A percentile compares a stretch with the other conserved stretches of the same genome.
These are phyloP conservation scores for Thunnus albacares DNA, from an alignment of 2,797 vertebrate species.

Conservation along the genomic window DNA sequence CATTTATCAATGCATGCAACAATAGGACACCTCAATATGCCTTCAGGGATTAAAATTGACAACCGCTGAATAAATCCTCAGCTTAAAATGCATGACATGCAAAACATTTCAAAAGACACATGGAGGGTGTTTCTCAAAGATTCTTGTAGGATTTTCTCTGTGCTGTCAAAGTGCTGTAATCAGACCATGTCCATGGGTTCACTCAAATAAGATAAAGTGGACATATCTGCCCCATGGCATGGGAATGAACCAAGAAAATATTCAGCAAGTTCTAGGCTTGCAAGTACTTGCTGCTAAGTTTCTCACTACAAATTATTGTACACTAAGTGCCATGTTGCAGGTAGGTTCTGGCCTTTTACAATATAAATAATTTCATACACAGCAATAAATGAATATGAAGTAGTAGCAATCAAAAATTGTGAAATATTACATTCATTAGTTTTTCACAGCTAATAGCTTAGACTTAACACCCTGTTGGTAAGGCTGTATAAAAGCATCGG, in stretches of 20 bases:
- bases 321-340: slow-evolving; percentile 11
- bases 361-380: slow-evolving; percentile 12
- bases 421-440: slow-evolving; percentile 2
- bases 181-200: slow-evolving; percentile 21
- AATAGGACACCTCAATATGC: slow-evolving; percentile 17
- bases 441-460: slow-evolving; percentile 14
- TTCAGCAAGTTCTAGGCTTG: slow-evolving; percentile 16
- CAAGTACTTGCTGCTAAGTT: slow-evolving; percentile 26
- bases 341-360: slow-evolving; percentile 1
- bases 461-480: slow-evolving; percentile 15
- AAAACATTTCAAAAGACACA: slow-evolving; percentile 15
- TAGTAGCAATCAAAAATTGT: slow-evolving; percentile 3
- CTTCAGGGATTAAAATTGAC: slow-evolving; percentile 42
- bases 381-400: slow-evolving; percentile 6
- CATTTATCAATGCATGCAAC: slow-evolving; percentile 51
- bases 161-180: slow-evolving; percentile 29
- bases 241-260: slow-evolving; percentile 11
- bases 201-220: slow-evolving; percentile 16
- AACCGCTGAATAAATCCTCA: slow-evolving; percentile 17
- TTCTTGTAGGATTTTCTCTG: not conserved
- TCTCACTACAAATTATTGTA: slow-evolving; percentile 7
- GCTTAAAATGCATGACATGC: slow-evolving; percentile 30
- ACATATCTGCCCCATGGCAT: slow-evolving; percentile 15
- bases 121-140: not conserved
- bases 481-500: slow-evolving; percentile 10